Evolutionary conservation across 2,888 invertebrate genomes (phyloP).

Genomic region (Hemithea aestivaria): DNA sequence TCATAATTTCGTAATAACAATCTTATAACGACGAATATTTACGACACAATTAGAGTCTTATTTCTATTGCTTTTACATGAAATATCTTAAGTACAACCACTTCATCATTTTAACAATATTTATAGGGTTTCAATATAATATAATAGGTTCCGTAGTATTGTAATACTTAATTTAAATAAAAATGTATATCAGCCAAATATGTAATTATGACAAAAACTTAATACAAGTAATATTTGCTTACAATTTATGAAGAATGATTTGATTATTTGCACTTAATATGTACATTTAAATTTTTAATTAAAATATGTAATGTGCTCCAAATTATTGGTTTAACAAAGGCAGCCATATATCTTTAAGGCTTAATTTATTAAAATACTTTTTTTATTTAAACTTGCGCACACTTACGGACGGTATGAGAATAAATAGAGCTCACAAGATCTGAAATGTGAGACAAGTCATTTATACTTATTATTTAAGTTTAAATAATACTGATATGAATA

Average conservation of each 20-base stretch:
- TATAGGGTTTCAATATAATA: slow-evolving; percentile 1
- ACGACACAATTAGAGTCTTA: slow-evolving; percentile 29
- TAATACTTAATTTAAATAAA: no score
- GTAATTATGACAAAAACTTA: no score
- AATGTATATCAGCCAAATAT: neutral
- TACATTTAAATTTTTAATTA: no score
- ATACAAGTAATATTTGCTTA: neutral
- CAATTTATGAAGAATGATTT: slow-evolving; percentile 1
- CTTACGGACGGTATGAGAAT: slow-evolving; percentile 28
- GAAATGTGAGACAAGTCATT: slow-evolving; percentile 8
- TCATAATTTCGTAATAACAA: slow-evolving; percentile 6
- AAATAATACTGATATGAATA: slow-evolving; percentile 3
- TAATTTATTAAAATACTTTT: slow-evolving; percentile 17
- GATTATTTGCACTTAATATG: slow-evolving; percentile 14
- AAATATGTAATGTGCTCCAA: slow-evolving; percentile 5
- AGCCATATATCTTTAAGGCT: slow-evolving; percentile 14
- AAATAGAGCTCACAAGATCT: slow-evolving; percentile 20
- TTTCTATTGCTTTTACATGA: slow-evolving; percentile 54
- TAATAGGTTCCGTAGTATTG: no score
- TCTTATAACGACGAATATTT: slow-evolving; percentile 10
- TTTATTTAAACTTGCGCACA: slow-evolving; percentile 17
- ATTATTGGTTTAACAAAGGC: slow-evolving; percentile 9
- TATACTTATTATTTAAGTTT: slow-evolving; percentile 4
- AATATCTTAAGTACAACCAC: slow-evolving; percentile 57
- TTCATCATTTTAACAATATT: slow-evolving; percentile 45